Evolutionary conservation across 2,888 invertebrate species (phyloP), one percentile per base, ranked within the genome.

Genomic region (Phortica okadai): DNA sequence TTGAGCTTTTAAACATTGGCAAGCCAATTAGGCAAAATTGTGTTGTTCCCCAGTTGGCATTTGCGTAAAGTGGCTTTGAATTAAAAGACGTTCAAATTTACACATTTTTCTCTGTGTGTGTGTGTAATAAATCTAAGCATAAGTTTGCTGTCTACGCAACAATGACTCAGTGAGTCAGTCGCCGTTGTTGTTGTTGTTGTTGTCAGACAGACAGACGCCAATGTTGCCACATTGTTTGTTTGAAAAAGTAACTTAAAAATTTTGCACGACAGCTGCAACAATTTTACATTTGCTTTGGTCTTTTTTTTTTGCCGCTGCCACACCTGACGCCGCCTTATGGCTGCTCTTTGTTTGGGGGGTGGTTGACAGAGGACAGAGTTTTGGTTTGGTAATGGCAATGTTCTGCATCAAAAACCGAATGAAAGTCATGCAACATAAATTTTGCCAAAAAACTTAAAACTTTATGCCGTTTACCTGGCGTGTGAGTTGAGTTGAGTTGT

Each of bases 341-440:
- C 21, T 21, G 21, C 21, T 21, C 21, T 21, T 21, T 21, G 21
- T 21, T 33, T 33, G 33, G 33, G 33, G 33, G 33, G 33, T 21
- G 21, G 21, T 21, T 21, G 21, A 21, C 21, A 21, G 21, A 21
- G 21, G 21, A 21, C 21, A 21, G 21, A 21, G 21, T 21, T 21
- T 21, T 21, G 21, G 21, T 21, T 21, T 21, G 21, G 21, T 21
- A 21, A 21, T 21, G 21, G 50, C 50, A 33, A 33, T 33, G 50
- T 50, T 50, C 50, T 50, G 50, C 50, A 50, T 11, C 8, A 8
- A 14, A 8, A 50, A 50, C 8, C 50, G 50, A 50, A 50, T 83
- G 83, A 80, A 87, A 85, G 88, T 85, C 87, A 88, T 88, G 85
- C 85, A 85, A 88, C 85, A 85, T 85, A 88, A 85, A 88, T 85